phyloP scores from a whole-genome alignment of 1,140 invertebrate species.

The Bombus pyrosoma region DNA sequence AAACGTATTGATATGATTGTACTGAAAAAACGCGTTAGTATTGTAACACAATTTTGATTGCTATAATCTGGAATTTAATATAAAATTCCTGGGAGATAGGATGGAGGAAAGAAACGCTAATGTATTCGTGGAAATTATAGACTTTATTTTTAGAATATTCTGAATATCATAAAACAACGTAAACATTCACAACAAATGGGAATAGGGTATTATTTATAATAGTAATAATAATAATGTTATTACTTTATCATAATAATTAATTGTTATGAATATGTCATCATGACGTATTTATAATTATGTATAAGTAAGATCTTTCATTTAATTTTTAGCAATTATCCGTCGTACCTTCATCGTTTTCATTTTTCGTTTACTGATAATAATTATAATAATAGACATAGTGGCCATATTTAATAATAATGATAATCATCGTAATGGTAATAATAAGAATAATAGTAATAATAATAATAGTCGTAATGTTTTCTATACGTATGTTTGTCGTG shows the following conservation, averaged over 20 bases:
- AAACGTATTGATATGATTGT: background rate
- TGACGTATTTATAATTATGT: conserved; percentile 72
- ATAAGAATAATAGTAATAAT: conserved; percentile 55
- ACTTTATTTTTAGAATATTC: conserved; percentile 77
- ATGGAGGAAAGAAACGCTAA: background rate
- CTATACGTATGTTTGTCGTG: conserved; percentile 41
- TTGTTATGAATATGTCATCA: conserved; percentile 68
- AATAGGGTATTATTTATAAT: conserved; percentile 71
- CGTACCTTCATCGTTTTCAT: conserved; percentile 44
- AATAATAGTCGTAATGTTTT: conserved; percentile 55
- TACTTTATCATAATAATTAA: conserved; percentile 73
- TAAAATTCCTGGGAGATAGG: background rate
- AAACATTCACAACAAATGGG: conserved; percentile 77
- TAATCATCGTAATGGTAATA: conserved; percentile 19
- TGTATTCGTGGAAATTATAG: conserved; percentile 73
- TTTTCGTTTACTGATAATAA: conserved; percentile 53
- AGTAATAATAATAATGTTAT: conserved; percentile 74
- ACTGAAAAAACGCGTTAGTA: background rate
- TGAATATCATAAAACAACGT: conserved; percentile 77
- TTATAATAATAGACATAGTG: conserved; percentile 55
- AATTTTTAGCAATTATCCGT: conserved; percentile 63
- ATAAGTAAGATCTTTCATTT: conserved; percentile 70
- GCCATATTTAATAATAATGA: conserved; percentile 18
- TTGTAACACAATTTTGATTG: background rate
- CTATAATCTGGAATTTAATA: background rate